These are phyloP conservation scores for Rhopalosiphum padi DNA, from an alignment of 1,140 invertebrate species.

Conservation along the genomic window DNA sequence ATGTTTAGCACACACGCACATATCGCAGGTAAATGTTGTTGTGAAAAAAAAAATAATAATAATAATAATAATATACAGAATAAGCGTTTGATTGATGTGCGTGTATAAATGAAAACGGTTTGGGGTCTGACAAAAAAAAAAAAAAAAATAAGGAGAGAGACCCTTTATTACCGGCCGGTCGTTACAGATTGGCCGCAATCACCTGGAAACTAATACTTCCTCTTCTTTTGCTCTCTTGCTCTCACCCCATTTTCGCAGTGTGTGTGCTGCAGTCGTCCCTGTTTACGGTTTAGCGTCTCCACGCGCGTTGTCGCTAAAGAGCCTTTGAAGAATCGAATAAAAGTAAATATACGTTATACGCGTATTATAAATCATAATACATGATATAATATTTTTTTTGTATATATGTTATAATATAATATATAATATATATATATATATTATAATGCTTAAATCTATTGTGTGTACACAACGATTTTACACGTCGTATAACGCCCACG, in stretches of 20 bases:
- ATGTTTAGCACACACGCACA: constrained; percentile 44
- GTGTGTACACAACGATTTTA: not conserved
- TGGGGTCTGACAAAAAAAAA: constrained; percentile 49
- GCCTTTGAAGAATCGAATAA: constrained; percentile 4
- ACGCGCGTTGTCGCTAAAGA: not conserved
- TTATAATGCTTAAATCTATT: not conserved
- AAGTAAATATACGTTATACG: not conserved
- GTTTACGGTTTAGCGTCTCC: constrained; percentile 15
- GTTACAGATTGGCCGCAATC: constrained; percentile 58
- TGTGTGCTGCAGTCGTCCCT: not conserved
- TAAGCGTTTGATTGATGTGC: constrained; percentile 58
- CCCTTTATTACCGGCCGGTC: constrained; percentile 56
- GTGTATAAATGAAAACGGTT: constrained; percentile 56
- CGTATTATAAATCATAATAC: not conserved
- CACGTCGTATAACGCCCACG: not conserved
- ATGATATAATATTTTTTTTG: not conserved
- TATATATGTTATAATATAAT: not conserved
- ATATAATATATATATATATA: not conserved
- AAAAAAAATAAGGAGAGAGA: constrained; percentile 1
- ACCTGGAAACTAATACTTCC: constrained; percentile 58
- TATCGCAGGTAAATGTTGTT: constrained; percentile 54
- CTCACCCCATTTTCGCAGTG: not conserved
- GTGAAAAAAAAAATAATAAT: constrained; percentile 46
- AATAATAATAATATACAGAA: constrained; percentile 26
- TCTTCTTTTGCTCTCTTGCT: constrained; percentile 44